Evolutionary conservation across 2,113 vertebrate genomes (phyloP), one percentile per base, ranked within the genome.

Genomic region (Poeciliopsis turrubarensis): DNA sequence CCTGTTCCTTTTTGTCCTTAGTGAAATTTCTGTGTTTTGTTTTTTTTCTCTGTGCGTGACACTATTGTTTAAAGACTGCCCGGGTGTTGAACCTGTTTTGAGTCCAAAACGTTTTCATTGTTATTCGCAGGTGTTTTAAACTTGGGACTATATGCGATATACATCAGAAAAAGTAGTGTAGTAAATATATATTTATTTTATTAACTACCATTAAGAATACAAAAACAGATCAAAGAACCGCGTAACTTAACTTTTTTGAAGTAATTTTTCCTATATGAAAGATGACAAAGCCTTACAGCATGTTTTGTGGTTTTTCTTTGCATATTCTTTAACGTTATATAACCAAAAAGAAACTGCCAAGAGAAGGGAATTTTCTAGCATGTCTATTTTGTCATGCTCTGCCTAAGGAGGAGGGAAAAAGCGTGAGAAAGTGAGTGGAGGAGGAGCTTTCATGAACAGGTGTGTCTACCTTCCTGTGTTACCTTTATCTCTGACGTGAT

Each of bases 361-460:
- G 37, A 0, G 34, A 63, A 17, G 4, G 11, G 62, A 17, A 54
- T 25, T 25, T 25, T 4, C 9, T 22, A 3, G 31, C 25, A 27
- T 61, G 14, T 29, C 9, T 3, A 26, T n/a, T 34, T 65, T 68
- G 31, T 17, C 11, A 12, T 13, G 14, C 2, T 63, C 9, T 44
- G 13, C 47, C 14, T 64, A 63, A 77, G 41, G 65, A 77, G 73
- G 51, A 57, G 26, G 12, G 27, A 26, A 57, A 34, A 9, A 39
- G 19, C 60, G 14, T 68, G 27, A 75, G 71, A 60, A 68, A 66
- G 62, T 68, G 60, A 76, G 83, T 65, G 19, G 15, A 73, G 63
- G 31, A 65, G 44, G 78, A 66, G 62, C 80, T 85, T 77, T 83
- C 83, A 85, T 75, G 47, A 68, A 32, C 72, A 84, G 85, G 88